Conservation (phyloP, 2,113 vertebrate species). For the Danionella cerebrum region DNA sequence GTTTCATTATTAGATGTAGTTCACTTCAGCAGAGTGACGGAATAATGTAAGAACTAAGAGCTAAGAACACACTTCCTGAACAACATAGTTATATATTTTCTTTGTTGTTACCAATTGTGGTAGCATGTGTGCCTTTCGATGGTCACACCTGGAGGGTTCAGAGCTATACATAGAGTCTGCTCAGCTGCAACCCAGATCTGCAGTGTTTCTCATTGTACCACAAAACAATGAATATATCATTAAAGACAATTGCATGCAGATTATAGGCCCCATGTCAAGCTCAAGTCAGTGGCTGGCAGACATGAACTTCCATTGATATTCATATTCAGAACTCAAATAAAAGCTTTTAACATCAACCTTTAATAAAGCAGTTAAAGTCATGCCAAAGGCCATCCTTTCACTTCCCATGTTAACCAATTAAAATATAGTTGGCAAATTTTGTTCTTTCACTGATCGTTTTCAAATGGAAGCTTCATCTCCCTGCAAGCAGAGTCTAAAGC, state of each 20-base stretch:
- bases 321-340: constrained; percentile 4
- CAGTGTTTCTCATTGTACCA: neutral
- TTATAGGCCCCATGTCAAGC: neutral
- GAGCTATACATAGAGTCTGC: neutral
- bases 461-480: neutral
- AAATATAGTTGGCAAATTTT: neutral
- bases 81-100: neutral
- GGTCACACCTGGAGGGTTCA: constrained; percentile 16
- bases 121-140: constrained; percentile 39
- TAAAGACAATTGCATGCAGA: constrained; percentile 10
- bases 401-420: constrained; percentile 36
- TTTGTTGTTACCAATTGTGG: constrained; percentile 6
- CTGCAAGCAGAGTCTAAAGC: neutral
- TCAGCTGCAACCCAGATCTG: constrained; percentile 9
- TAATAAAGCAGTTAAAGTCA: constrained; percentile 30
- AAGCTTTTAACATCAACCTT: constrained; percentile 14
- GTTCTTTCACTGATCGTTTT: constrained; percentile 11
- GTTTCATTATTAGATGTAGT: no score
- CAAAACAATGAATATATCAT: neutral
- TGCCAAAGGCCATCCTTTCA: constrained; percentile 19
- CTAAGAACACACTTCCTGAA: no score
- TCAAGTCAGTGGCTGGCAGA: neutral
- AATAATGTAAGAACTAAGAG: no score
- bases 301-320: neutral
- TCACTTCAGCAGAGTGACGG: no score